Base-by-base conservation (phyloP, 2,113 vertebrate genomes). In the Phodopus roborovskii region DNA sequence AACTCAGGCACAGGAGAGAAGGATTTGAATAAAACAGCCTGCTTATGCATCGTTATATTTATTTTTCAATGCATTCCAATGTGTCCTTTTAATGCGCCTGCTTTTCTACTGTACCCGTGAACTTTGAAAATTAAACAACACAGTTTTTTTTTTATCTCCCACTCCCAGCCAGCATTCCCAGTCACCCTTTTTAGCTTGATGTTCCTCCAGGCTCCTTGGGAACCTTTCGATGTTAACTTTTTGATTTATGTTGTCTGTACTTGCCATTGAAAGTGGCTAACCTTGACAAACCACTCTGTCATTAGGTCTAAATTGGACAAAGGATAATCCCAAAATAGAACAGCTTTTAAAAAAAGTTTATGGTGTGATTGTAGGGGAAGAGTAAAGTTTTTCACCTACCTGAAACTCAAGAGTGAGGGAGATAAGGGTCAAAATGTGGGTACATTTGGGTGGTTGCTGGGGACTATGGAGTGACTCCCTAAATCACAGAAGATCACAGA, bases 181-280 rank as follows among this genome's bases (percentile, higher is more conserved):
- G 78, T 86, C 97, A 83, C 94, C 86, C 91, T 94, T 88, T 89
- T 83, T 53, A 58, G 62, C 84, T 94, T 95, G 96, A 77, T 56
- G 70, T 94, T 86, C 77, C 62, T 97, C 91, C 89, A 94, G 91
- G 56, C 92, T 75, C 92, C 91, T 78, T 91, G 92, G 95, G 83
- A 94, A 78, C 56, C 89, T 96, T 92, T 86, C 30, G 0, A 81
- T 89, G 74, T 91, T 94, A 97, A 96, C 88, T 96, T 97, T 95
- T 78, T 96, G 95, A 97, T 97, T 95, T 94, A 95, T 97, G 96
- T 74, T 56, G 48, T 96, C 91, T 97, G n/a, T 48, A 13, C 39
- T 74, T 94, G 81, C 89, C 94, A 64, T 68, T 88, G 85, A 84
- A 85, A 95, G 83, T 50, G 85, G 70, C 64, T 93, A 3, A 92